Conservation (phyloP, 2,113 vertebrate genomes). For the Apodemus speciosus region DNA sequence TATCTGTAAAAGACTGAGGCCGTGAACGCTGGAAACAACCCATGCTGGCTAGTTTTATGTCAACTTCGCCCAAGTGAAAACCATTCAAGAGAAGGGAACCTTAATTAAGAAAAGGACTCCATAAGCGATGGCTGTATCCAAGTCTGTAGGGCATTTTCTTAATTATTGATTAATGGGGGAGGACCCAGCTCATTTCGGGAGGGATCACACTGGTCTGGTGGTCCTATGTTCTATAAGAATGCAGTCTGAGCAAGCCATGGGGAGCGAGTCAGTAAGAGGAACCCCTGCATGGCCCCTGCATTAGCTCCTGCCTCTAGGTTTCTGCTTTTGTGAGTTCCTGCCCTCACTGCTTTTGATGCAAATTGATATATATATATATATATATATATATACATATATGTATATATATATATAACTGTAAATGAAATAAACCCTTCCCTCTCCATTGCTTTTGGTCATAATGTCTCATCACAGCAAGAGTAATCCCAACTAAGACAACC, state of each 20-base stretch:
- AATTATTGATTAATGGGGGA: neutral
- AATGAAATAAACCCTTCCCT: neutral
- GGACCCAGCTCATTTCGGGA: neutral
- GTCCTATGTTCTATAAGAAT: neutral
- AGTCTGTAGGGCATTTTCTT: neutral
- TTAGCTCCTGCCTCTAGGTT: neutral
- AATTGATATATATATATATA: neutral
- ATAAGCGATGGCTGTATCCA: neutral
- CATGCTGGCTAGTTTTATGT: neutral
- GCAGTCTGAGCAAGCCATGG: neutral
- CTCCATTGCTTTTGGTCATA: neutral
- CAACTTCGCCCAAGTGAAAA: neutral
- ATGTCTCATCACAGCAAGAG: neutral
- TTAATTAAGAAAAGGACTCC: neutral
- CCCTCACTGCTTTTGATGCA: neutral
- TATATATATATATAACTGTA: too few relatives aligned
- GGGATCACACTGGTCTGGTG: neutral
- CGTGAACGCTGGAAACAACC: neutral
- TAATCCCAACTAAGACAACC: neutral
- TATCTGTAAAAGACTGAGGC: neutral
- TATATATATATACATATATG: neutral
- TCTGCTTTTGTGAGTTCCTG: neutral
- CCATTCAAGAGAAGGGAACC: neutral
- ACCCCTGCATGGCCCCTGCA: too few relatives aligned
- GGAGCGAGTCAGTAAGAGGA: neutral